Conservation (phyloP, 2,797 vertebrate genomes). For the Oophaga sylvatica region DNA sequence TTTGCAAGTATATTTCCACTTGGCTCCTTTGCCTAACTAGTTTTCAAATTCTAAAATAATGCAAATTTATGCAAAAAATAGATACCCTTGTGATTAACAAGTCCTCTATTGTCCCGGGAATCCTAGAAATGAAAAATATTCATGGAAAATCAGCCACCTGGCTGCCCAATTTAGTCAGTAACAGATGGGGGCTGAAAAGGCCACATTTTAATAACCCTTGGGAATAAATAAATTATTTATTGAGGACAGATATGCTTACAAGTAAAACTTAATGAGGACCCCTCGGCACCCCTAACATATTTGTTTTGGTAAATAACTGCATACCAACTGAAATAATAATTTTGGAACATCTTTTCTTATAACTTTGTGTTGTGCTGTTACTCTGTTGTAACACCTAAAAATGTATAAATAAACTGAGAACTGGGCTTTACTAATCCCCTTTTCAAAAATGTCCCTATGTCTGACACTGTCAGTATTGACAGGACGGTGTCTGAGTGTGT, state of each 20-base stretch:
- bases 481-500: too few species aligned
- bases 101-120: not conserved
- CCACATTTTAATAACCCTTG: not conserved
- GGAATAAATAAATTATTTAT: not conserved
- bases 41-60: not conserved
- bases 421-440: too few species aligned
- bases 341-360: too few species aligned
- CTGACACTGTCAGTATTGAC: too few species aligned
- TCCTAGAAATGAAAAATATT: not conserved
- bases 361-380: too few species aligned
- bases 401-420: too few species aligned
- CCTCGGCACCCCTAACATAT: too few species aligned
- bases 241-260: not conserved
- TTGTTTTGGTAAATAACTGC: too few species aligned
- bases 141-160: not conserved
- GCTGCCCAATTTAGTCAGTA: not conserved
- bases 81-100: not conserved
- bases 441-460: too few species aligned
- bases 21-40: not conserved
- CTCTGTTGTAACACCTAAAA: too few species aligned
- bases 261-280: not conserved
- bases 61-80: not conserved
- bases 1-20: not conserved
- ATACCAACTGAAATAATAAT: too few species aligned
- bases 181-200: not conserved